Conservation (phyloP, 2,797 vertebrate species). For the Takifugu rubripes region DNA sequence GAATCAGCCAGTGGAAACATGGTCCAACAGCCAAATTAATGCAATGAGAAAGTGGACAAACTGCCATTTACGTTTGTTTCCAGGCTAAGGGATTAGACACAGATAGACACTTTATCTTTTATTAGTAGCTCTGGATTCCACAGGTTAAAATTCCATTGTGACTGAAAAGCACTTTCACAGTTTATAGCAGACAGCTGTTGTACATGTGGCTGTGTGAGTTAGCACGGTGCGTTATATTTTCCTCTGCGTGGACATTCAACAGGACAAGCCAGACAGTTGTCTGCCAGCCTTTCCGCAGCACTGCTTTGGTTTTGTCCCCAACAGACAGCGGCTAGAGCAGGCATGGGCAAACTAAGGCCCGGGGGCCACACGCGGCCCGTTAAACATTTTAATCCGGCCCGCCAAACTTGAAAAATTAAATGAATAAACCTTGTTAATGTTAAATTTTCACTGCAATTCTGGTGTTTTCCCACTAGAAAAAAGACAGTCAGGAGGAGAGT, state of each 20-base stretch:
- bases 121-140: constrained; percentile 13
- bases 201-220: constrained; percentile 6
- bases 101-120: constrained; percentile 6
- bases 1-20: no score
- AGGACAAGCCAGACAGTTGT: constrained; percentile 35
- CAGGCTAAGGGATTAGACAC: constrained; percentile 8
- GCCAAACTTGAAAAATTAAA: no score
- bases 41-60: constrained; percentile 13
- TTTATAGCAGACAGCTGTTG: constrained; percentile 4
- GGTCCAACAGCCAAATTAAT: background rate
- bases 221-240: constrained; percentile 28
- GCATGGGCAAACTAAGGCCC: no score
- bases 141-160: constrained; percentile 5
- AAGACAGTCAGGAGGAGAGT: no score
- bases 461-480: no score
- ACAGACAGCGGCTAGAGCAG: no score
- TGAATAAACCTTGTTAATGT: no score
- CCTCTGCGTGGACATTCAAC: constrained; percentile 26
- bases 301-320: no score
- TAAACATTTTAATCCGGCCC: no score
- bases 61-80: constrained; percentile 18
- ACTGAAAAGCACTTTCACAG: constrained; percentile 20
- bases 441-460: no score
- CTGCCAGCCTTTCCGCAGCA: constrained; percentile 2
- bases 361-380: no score